Evolutionary conservation across 2,888 invertebrate species (phyloP).

Genomic region (Philhelius pedissequus): DNA sequence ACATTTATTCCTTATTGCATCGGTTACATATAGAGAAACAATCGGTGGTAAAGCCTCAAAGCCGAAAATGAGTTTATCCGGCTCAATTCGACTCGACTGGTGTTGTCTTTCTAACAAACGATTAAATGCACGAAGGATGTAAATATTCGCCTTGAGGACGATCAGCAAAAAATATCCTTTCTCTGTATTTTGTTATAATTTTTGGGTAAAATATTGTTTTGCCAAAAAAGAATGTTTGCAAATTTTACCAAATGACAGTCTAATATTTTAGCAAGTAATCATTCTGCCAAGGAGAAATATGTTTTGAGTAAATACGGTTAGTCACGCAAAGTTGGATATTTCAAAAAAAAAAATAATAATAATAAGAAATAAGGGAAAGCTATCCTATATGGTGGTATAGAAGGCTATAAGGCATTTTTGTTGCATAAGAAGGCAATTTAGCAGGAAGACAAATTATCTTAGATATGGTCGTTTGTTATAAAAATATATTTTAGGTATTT

Average conservation of each 20-base stretch:
- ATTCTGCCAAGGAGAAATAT: slow-evolving; percentile 56
- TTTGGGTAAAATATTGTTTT: slow-evolving; percentile 29
- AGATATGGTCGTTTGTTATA: slow-evolving; percentile 21
- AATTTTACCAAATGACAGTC: slow-evolving; percentile 63
- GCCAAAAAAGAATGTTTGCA: slow-evolving; percentile 24
- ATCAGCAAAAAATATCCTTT: neutral
- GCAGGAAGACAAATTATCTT: slow-evolving; percentile 38
- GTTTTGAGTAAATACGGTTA: slow-evolving; percentile 62
- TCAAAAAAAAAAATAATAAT: slow-evolving; percentile 8
- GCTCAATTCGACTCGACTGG: too few relatives aligned
- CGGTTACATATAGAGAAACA: slow-evolving; percentile 39
- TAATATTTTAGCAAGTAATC: slow-evolving; percentile 68
- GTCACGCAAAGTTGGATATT: slow-evolving; percentile 52
- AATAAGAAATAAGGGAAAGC: neutral
- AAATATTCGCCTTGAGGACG: slow-evolving; percentile 4
- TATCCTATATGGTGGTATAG: neutral
- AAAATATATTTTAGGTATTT: neutral
- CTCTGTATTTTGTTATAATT: neutral
- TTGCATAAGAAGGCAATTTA: slow-evolving; percentile 44
- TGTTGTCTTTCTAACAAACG: slow-evolving; percentile 46
- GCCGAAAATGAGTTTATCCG: slow-evolving; percentile 30
- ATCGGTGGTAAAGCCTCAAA: neutral
- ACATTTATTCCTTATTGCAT: slow-evolving; percentile 12
- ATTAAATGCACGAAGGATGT: slow-evolving; percentile 65
- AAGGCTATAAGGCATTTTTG: neutral